phyloP scores from a whole-genome alignment of 2,888 invertebrate genomes.

The Acheta domesticus region DNA sequence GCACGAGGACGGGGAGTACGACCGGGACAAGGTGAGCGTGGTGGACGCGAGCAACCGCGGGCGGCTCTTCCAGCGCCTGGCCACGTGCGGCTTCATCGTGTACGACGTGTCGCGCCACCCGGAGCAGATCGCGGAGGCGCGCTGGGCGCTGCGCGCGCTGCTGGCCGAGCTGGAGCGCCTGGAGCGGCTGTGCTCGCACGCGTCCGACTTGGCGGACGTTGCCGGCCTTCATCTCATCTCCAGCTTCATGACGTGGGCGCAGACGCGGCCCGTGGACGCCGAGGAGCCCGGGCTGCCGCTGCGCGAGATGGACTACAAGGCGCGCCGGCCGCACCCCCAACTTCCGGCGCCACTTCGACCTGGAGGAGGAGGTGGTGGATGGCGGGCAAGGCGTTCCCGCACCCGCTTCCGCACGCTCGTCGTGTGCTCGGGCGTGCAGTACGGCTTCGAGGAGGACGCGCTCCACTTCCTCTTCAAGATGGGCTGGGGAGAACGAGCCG shows the following conservation, averaged over 20 bases:
- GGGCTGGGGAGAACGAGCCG: constrained; percentile 61
- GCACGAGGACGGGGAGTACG: not conserved
- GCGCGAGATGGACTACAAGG: constrained; percentile 68
- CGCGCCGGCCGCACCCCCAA: constrained; percentile 67
- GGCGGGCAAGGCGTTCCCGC: constrained; percentile 53
- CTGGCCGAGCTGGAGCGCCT: not conserved
- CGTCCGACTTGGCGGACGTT: not conserved
- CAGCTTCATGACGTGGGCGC: not conserved
- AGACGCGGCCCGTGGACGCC: too few species aligned
- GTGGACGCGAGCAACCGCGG: not conserved
- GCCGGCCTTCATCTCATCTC: not conserved
- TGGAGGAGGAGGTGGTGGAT: constrained; percentile 65
- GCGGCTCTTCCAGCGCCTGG: not conserved
- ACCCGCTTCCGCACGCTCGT: constrained; percentile 52
- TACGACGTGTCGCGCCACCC: not conserved
- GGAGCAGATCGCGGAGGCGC: not conserved
- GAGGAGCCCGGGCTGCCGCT: constrained; percentile 56
- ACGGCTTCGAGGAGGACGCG: constrained; percentile 61
- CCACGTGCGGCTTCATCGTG: not conserved
- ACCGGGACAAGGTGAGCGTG: not conserved
- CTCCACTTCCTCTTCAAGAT: constrained; percentile 64
- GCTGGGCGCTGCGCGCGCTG: not conserved
- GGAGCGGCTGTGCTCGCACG: not conserved
- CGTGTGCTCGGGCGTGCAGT: constrained; percentile 60
- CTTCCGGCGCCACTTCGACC: constrained; percentile 62